Evolutionary conservation across 2,888 invertebrate genomes (phyloP).

Genomic region (Junonia oenone): DNA sequence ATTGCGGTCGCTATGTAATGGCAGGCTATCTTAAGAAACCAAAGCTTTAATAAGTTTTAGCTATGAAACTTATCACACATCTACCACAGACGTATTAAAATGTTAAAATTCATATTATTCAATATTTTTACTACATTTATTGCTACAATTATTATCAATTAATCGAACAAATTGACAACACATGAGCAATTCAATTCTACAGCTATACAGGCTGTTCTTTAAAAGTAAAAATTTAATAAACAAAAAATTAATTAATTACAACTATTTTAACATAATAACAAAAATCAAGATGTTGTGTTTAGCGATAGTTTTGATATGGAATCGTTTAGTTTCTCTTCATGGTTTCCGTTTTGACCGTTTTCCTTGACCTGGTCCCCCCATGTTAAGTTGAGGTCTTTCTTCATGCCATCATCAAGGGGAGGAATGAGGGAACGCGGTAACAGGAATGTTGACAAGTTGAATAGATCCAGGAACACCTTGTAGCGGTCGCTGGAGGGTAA

Average conservation of each 20-base stretch:
- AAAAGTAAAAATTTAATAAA: background rate
- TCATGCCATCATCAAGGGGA: constrained; percentile 90
- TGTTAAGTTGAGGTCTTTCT: constrained; percentile 82
- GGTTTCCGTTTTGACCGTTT: constrained; percentile 30
- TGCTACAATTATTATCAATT: background rate
- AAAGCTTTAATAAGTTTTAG: too few species aligned
- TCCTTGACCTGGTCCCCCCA: constrained; percentile 64
- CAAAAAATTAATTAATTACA: background rate
- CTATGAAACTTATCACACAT: too few species aligned
- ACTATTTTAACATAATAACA: background rate
- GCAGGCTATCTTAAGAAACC: too few species aligned
- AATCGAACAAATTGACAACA: too few species aligned
- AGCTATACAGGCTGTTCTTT: too few species aligned
- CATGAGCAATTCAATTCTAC: too few species aligned
- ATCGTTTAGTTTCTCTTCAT: constrained; percentile 22
- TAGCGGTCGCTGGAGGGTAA: constrained; percentile 92
- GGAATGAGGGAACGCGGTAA: constrained; percentile 96
- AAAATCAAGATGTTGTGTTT: background rate
- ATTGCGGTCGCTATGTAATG: too few species aligned
- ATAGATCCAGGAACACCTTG: constrained; percentile 98
- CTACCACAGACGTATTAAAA: too few species aligned
- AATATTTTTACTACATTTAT: background rate
- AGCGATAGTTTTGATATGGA: constrained; percentile 13
- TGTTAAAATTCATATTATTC: background rate
- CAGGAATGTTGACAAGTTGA: constrained; percentile 97